Evolutionary conservation across 2,888 invertebrate species (phyloP), one percentile per base, ranked within the genome.

Genomic region (Epinotia ramella): DNA sequence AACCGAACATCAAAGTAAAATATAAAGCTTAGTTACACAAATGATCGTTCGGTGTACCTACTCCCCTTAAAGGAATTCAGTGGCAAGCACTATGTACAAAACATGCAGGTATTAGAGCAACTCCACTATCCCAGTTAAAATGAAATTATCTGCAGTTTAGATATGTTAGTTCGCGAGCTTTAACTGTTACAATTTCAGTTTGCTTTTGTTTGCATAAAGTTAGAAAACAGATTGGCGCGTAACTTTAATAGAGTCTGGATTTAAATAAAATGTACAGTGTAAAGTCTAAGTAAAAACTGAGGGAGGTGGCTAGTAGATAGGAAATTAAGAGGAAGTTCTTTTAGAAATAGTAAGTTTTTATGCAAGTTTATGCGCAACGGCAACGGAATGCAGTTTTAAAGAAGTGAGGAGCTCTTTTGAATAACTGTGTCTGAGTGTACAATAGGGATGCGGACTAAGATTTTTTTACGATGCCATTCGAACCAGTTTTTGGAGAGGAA

Each of bases 111-210:
- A 56, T 68, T 67, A 68, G 62, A 73, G 53, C 57, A 28, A 28
- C 9, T 28, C 28, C 73, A 11, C 60, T 4, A 33, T 11, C 13
- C 9, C 46, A 13, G 67, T 68, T 62, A 62, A 62, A 73, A 73
- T 68, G 53, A 73, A 67, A 60, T 73, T 66, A 73, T 53, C 33
- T 53, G 28, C 33, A 73, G 33, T 53, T 73, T 73, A 59, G 73
- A 70, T 62, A 65, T 66, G 40, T 40, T 40, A 66, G 73, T 72
- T 57, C 46, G 64, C 56, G 44, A 18, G 28, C 33, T 66, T 49
- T 33, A 73, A 33, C 18, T 18, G 44, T 60, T 49, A 53, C 18
- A 18, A 59, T 64, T 65, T 57, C 7, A 33, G 66, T 66, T 72
- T 73, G 33, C 66, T 66, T 66, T 49, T 59, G 65, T 73, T 73